Percentiles rank a stretch among this genome's conserved stretches.
Evolutionary conservation across 2,113 vertebrate genomes (phyloP).

Genomic region (Numida meleagris): DNA sequence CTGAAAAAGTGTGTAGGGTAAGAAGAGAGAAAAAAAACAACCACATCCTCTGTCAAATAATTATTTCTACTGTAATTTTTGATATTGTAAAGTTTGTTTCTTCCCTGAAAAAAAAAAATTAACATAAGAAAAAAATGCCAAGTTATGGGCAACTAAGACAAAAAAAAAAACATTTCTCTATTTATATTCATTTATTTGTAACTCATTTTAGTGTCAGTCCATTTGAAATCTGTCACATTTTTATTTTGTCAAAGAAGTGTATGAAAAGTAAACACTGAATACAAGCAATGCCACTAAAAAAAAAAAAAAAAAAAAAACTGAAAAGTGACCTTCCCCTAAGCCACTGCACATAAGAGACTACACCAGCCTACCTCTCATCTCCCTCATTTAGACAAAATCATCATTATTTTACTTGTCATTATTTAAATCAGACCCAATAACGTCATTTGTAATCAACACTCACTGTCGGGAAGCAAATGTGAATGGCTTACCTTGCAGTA

Average conservation of each 20-base stretch:
- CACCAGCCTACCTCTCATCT: background rate
- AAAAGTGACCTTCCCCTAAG: background rate
- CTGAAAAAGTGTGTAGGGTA: background rate
- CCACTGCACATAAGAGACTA: background rate
- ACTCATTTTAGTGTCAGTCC: background rate
- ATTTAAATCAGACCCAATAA: background rate
- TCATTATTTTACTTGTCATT: background rate
- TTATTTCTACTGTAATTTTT: background rate
- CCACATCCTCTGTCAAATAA: background rate
- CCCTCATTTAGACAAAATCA: background rate
- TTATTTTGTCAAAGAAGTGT: background rate
- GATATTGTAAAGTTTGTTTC: background rate
- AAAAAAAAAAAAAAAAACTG: background rate
- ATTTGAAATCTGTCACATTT: background rate
- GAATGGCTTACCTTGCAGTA: background rate
- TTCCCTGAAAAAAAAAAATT: background rate
- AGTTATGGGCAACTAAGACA: background rate
- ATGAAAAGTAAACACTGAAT: background rate
- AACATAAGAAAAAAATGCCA: background rate
- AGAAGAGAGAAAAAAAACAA: background rate
- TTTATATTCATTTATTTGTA: background rate
- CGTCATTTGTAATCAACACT: background rate
- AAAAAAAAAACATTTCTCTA: background rate
- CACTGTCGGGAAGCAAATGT: background rate
- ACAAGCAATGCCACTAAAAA: background rate